Evolutionary conservation across 2,888 invertebrate genomes (phyloP).

Genomic region (Lysandra coridon): DNA sequence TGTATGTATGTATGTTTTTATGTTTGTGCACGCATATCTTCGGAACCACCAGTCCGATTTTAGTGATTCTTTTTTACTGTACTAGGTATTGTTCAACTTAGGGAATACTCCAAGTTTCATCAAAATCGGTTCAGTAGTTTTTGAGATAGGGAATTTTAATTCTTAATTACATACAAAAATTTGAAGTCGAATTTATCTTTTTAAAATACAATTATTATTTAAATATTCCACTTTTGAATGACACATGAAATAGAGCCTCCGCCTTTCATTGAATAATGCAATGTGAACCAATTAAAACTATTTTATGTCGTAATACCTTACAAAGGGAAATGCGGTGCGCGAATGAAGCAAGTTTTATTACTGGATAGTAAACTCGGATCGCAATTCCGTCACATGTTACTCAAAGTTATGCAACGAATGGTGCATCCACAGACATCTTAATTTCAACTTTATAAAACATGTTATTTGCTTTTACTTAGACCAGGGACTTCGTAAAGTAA

Average conservation of each 20-base stretch:
- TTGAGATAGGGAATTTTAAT: too few species aligned
- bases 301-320: not conserved
- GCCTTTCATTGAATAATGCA: not conserved
- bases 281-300: not conserved
- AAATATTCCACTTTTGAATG: not conserved
- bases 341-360: constrained; percentile 34
- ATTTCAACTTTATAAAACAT: constrained; percentile 34
- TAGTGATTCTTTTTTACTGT: too few species aligned
- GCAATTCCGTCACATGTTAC: constrained; percentile 30
- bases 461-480: constrained; percentile 17
- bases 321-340: constrained; percentile 20
- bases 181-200: too few species aligned
- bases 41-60: too few species aligned
- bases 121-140: too few species aligned
- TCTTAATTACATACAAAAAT: too few species aligned
- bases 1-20: too few species aligned
- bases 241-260: not conserved
- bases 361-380: not conserved
- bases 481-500: not conserved
- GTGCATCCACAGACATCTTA: constrained; percentile 26
- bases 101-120: too few species aligned
- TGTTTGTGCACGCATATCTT: too few species aligned
- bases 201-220: too few species aligned
- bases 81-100: too few species aligned
- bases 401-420: constrained; percentile 16